Conservation (phyloP, 2,113 vertebrate species). For the Aegypius monachus region DNA sequence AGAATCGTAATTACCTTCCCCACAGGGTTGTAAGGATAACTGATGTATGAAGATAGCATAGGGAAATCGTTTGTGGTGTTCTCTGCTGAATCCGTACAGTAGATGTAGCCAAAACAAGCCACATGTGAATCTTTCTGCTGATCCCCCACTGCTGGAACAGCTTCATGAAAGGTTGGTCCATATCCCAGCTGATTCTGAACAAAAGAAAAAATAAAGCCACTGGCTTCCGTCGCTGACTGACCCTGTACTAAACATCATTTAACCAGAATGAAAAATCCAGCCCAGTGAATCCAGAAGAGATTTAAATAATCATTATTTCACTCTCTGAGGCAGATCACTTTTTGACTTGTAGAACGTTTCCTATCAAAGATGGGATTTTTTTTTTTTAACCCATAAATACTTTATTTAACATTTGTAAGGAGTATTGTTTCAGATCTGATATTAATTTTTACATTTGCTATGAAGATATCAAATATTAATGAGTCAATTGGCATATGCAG, state of each 20-base stretch:
- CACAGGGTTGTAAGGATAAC: not conserved
- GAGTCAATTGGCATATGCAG: not conserved
- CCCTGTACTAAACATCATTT: not conserved
- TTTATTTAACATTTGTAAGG: not conserved
- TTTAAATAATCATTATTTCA: not conserved
- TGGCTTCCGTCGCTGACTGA: not conserved
- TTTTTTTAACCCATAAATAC: not conserved
- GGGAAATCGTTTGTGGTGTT: not conserved
- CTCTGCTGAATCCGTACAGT: not conserved
- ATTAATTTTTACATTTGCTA: not conserved
- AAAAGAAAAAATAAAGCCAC: not conserved
- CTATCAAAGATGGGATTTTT: not conserved
- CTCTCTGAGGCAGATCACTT: not conserved
- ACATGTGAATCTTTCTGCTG: not conserved
- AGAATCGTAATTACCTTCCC: not conserved
- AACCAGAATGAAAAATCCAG: not conserved
- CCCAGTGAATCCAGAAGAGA: not conserved
- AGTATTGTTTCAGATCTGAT: not conserved
- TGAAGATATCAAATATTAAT: slow-evolving; percentile 3
- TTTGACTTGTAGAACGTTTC: not conserved
- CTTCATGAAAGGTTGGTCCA: not conserved
- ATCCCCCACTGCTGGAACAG: fast-evolving
- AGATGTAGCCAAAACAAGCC: not conserved
- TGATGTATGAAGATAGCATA: not conserved
- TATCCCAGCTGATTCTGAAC: not conserved